Evolutionary conservation across 2,888 invertebrate genomes (phyloP).

Genomic region (Venusia cambrica): DNA sequence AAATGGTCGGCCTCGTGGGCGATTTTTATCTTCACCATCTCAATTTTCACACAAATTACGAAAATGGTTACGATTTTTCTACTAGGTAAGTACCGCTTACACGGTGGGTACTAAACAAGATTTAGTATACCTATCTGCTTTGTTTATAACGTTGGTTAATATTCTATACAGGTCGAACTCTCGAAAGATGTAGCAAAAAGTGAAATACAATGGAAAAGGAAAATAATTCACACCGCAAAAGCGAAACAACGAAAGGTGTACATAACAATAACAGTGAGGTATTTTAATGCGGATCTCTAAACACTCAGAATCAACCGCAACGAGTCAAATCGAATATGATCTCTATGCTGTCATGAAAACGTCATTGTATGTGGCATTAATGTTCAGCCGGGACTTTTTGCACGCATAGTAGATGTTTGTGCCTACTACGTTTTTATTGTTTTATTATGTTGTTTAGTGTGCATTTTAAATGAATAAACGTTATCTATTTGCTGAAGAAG

Average conservation of each 20-base stretch:
- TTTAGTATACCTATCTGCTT: constrained; percentile 9
- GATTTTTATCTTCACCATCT: constrained; percentile 17
- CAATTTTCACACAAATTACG: constrained; percentile 21
- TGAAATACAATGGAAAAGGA: constrained; percentile 15
- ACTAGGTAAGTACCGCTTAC: no score
- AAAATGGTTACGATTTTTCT: no score
- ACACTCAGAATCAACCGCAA: constrained; percentile 21
- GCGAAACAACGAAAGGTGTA: constrained; percentile 12
- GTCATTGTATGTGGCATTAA: constrained; percentile 21
- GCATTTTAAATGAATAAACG: no score
- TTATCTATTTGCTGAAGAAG: no score
- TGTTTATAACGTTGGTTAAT: constrained; percentile 11
- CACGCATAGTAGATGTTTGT: no score
- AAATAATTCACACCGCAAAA: constrained; percentile 19
- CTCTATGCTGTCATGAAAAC: constrained; percentile 25
- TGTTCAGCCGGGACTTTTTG: no score
- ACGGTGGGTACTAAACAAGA: constrained; percentile 12
- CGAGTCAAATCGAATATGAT: constrained; percentile 22
- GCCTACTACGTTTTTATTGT: no score
- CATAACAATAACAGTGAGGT: constrained; percentile 8
- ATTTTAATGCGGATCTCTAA: constrained; percentile 19
- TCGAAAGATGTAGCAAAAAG: constrained; percentile 10
- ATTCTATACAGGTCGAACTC: constrained; percentile 5
- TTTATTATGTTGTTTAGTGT: no score
- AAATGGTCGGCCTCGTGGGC: constrained; percentile 22